These are phyloP conservation scores for Sardina pilchardus DNA, from an alignment of 2,113 vertebrate species.

Conservation along the genomic window DNA sequence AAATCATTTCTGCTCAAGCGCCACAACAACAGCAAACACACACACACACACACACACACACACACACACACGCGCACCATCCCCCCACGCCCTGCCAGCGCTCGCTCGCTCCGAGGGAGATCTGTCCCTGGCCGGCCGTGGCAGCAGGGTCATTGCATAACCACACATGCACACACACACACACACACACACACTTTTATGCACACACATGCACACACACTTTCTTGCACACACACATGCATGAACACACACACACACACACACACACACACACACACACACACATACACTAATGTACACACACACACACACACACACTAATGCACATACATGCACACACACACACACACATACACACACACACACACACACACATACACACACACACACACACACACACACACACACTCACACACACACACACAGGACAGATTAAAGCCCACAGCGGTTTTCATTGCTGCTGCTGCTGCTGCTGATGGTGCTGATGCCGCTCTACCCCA, in stretches of 20 bases:
- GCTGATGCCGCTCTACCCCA: background rate
- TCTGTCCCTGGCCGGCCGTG: background rate
- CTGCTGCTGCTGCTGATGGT: background rate
- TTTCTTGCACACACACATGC: background rate
- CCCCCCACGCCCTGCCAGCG: background rate
- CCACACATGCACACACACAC: background rate
- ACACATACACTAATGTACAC: constrained; percentile 6
- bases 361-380: constrained; percentile 10
- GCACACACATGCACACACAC: background rate
- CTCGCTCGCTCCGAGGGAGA: background rate
- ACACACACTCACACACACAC: constrained; percentile 15
- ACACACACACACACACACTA: background rate
- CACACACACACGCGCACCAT: background rate
- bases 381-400: background rate
- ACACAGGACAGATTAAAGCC: background rate
- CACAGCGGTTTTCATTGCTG: background rate
- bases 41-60: background rate
- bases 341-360: too few species aligned
- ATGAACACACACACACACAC: background rate
- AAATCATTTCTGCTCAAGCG: background rate
- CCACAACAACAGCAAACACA: background rate
- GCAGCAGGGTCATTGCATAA: constrained; percentile 17
- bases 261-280: constrained; percentile 13
- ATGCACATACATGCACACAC: background rate
- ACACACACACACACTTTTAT: constrained; percentile 4